These are phyloP conservation scores for Melangyna quadrimaculata DNA, from an alignment of 2,888 invertebrate genomes.

Conservation along the genomic window DNA sequence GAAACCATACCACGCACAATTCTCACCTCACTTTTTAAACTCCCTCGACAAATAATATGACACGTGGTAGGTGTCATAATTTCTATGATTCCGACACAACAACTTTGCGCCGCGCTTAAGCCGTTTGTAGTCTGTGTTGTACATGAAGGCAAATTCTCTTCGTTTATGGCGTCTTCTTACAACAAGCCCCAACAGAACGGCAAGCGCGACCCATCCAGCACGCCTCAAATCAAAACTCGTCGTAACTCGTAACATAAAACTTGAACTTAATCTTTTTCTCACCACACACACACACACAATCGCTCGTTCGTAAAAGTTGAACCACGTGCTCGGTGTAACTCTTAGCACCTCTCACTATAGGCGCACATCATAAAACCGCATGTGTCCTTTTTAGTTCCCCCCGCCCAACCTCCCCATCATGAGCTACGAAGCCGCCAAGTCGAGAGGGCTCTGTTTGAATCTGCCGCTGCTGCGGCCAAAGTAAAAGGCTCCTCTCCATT, in stretches of 20 bases:
- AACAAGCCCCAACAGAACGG: neutral
- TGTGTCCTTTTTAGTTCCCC: slow-evolving; percentile 59
- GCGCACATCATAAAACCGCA: slow-evolving; percentile 63
- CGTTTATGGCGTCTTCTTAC: neutral
- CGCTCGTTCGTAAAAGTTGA: neutral
- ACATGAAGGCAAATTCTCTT: neutral
- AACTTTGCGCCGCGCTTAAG: slow-evolving; percentile 14
- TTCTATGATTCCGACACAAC: slow-evolving; percentile 62
- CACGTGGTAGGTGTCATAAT: slow-evolving; percentile 59
- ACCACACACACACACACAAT: neutral
- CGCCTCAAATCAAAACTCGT: slow-evolving; percentile 54
- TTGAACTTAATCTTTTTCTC: slow-evolving; percentile 49
- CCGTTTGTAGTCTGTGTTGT: neutral
- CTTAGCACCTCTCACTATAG: slow-evolving; percentile 55
- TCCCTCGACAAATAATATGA: slow-evolving; percentile 60
- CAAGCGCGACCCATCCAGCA: slow-evolving; percentile 38
- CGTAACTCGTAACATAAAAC: slow-evolving; percentile 70
- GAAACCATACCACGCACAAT: slow-evolving; percentile 57
- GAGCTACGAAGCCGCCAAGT: neutral
- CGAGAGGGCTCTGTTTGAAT: slow-evolving; percentile 55
- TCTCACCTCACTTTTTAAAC: slow-evolving; percentile 44
- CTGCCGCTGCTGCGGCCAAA: slow-evolving; percentile 55
- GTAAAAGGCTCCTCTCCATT: slow-evolving; percentile 41
- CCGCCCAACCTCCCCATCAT: no score
- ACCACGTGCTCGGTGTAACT: slow-evolving; percentile 55